These are phyloP conservation scores for Thysanoteuthis rhombus DNA, from an alignment of 2,888 invertebrate species.

Conservation along the genomic window DNA sequence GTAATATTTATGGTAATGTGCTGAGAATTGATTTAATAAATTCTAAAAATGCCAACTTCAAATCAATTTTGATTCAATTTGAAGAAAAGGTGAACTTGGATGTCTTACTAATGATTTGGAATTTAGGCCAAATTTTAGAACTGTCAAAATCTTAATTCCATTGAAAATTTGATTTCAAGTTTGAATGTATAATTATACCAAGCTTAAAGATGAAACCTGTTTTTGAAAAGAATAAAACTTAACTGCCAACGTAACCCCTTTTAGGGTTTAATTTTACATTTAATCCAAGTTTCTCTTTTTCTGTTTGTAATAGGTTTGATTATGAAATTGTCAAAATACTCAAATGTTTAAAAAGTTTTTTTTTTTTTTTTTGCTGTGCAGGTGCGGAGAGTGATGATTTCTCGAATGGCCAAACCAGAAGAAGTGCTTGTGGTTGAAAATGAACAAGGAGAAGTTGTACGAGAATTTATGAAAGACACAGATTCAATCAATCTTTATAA, in stretches of 20 bases:
- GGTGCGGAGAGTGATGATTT: slow-evolving; percentile 97
- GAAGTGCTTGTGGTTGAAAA: slow-evolving; percentile 99
- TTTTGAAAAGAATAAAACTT: too few relatives aligned
- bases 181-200: too few relatives aligned
- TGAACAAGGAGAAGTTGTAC: slow-evolving; percentile 98
- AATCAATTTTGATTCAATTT: background rate
- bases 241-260: background rate
- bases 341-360: background rate
- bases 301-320: background rate
- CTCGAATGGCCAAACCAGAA: slow-evolving; percentile 99
- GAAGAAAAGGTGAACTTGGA: background rate
- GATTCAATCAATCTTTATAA: slow-evolving; percentile 99
- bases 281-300: background rate
- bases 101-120: background rate
- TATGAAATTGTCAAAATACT: background rate
- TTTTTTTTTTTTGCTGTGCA: slow-evolving; percentile 43
- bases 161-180: too few relatives aligned
- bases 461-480: slow-evolving; percentile 99
- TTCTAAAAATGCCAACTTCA: background rate
- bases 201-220: too few relatives aligned
- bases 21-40: too few relatives aligned
- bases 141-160: too few relatives aligned
- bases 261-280: background rate
- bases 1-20: too few relatives aligned
- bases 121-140: background rate